Conservation (phyloP, 2,113 vertebrate species). For the Capreolus pygargus region DNA sequence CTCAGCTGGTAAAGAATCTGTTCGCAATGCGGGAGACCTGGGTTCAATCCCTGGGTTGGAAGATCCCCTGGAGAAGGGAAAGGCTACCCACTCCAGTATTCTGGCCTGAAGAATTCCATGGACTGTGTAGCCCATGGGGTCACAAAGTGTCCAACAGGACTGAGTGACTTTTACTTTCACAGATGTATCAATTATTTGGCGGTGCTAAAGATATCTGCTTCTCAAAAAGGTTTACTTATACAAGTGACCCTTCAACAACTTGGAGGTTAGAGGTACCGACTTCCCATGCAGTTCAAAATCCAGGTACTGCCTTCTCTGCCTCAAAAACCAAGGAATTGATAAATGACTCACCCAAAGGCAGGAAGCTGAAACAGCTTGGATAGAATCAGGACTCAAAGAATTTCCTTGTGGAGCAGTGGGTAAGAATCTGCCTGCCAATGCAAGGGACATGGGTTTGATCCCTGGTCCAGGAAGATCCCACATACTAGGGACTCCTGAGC, state of each 20-base stretch:
- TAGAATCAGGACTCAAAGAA: not conserved
- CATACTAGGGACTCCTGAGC: not conserved
- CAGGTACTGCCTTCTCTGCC: not conserved
- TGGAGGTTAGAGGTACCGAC: not conserved
- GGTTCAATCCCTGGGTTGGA: not conserved
- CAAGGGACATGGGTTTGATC: not conserved
- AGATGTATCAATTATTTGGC: not conserved
- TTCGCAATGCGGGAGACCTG: rapidly evolving
- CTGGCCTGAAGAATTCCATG: not conserved
- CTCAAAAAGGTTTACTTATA: not conserved
- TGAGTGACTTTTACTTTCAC: not conserved
- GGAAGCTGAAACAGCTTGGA: not conserved
- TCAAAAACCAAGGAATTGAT: not conserved
- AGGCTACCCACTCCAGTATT: not conserved
- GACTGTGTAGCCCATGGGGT: not conserved
- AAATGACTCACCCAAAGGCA: not conserved
- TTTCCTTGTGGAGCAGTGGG: not conserved
- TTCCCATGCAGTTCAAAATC: not conserved
- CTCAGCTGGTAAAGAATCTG: not conserved
- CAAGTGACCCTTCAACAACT: not conserved
- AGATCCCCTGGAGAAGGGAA: not conserved
- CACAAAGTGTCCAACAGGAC: not conserved
- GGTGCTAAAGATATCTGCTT: not conserved
- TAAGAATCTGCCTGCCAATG: not conserved
- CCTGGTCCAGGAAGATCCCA: not conserved